Base-by-base conservation (phyloP, 2,797 vertebrate genomes). In the Tachyglossus aculeatus region DNA sequence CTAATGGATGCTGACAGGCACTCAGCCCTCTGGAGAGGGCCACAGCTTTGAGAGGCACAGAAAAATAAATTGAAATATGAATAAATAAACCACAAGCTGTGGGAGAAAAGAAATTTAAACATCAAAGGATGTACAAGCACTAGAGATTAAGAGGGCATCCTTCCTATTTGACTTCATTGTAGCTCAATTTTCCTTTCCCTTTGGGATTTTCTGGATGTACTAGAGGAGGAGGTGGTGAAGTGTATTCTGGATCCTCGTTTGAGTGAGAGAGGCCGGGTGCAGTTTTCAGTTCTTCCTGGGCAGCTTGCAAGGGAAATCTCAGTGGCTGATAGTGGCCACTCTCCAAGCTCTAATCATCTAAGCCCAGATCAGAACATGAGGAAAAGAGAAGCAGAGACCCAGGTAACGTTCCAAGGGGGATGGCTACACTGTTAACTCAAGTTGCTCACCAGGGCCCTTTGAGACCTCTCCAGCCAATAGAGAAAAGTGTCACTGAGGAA, bases 291-390 rank as follows among this genome's bases (percentile, higher is more conserved):
- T 69, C 80, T 71, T 77, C 71, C 80, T 43, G 66, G 86, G 85
- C 72, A 45, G 69, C 18, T 2, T 1, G 29, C 58, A 74, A 74
- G 78, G 83, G 82, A 87, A 91, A 85, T 80, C 40, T 64, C 79
- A 87, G 88, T 83, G 83, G 86, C 80, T 57, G 78, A 88, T 77
- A 37, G 78, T 87, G 74, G 81, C 71, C 84, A 89, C 90, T 81
- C 84, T 65, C 62, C 78, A 65, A 85, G 74, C 37, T 67, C 82
- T 88, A 87, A 90, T 86, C 88, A 89, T 85, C 83, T 88, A 55
- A 62, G 73, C 55, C 62, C 55, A 24, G 60, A 80, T 69, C 75
- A 27, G 59, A 83, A 69, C 66, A 33, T 50, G 2, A 59, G 80
- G 80, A 72, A 59, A 59, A 59, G 32, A 38, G 34, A 67, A 62